Base-by-base conservation (phyloP, 2,888 invertebrate species). In the Micropterix aruncella region DNA sequence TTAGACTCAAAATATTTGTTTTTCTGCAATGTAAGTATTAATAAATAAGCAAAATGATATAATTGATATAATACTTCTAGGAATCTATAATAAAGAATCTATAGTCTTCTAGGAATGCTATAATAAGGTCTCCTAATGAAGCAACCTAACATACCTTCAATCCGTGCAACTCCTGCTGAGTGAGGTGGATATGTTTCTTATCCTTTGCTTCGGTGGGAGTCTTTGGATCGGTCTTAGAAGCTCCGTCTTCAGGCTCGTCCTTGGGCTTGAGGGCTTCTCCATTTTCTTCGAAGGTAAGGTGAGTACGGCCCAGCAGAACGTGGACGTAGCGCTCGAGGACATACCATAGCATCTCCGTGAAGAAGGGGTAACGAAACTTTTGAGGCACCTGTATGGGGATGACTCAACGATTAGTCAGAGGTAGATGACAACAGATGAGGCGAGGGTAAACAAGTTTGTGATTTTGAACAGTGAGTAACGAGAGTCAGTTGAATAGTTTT, bases 341-440 rank as follows among this genome's bases (percentile, higher is more conserved):
- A 66, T 96, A 97, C 95, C 97, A 97, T 47, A 94, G 70, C 85
- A 97, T 94, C 69, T 97, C 96, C 12, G 91, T 92, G 66, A 93
- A 97, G 70, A 95, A 96, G 1, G 97, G 97, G 62, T 96, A 97
- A 0, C 97, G 83, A 68, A 95, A 97, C 70, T 96, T 95, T 55
- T 90, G 87, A 1, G 95, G 94, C 37, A 97, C 95, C 85, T 86
- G 63, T 38, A 57, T 55, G n/a, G n/a, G n/a, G n/a, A n/a, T n/a
- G n/a, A n/a, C n/a, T n/a, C n/a, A n/a, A n/a, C n/a, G n/a, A n/a
- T n/a, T n/a, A n/a, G n/a, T n/a, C n/a, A n/a, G n/a, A n/a, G n/a
- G n/a, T n/a, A n/a, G n/a, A n/a, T n/a, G n/a, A n/a, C n/a, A n/a
- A n/a, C n/a, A n/a, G n/a, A n/a, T n/a, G n/a, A n/a, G n/a, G n/a